Evolutionary conservation across 2,888 invertebrate genomes (phyloP).

Genomic region (Conops quadrifasciatus): DNA sequence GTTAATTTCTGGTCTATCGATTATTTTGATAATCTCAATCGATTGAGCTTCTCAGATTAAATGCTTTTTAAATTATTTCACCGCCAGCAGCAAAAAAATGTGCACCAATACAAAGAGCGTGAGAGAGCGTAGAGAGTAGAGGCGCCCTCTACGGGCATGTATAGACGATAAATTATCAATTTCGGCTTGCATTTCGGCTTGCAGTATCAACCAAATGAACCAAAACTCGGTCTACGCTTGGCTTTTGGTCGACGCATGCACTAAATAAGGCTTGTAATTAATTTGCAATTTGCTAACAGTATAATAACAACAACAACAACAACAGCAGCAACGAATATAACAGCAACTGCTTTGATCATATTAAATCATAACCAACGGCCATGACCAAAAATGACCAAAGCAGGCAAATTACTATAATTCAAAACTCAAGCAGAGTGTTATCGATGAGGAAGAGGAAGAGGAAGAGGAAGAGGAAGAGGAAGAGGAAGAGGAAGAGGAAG

Average conservation of each 20-base stretch:
- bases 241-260: background rate
- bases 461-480: background rate
- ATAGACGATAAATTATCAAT: too few species aligned
- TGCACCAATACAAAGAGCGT: background rate
- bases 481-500: background rate
- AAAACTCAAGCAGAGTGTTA: background rate
- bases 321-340: conserved; percentile 3
- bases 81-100: background rate
- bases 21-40: background rate
- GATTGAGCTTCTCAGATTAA: conserved; percentile 19
- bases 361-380: background rate
- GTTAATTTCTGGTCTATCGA: background rate
- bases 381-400: conserved; percentile 14
- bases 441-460: background rate
- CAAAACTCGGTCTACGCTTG: background rate
- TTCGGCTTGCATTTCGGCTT: background rate
- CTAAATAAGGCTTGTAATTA: conserved; percentile 26
- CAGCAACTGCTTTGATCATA: background rate
- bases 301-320: conserved; percentile 14
- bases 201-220: conserved; percentile 12
- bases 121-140: conserved; percentile 9
- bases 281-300: conserved; percentile 12
- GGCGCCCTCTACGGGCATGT: background rate
- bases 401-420: conserved; percentile 11
- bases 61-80: conserved; percentile 27